These are phyloP conservation scores for Nothocercus julius DNA, from an alignment of 2,113 vertebrate species.

Conservation along the genomic window DNA sequence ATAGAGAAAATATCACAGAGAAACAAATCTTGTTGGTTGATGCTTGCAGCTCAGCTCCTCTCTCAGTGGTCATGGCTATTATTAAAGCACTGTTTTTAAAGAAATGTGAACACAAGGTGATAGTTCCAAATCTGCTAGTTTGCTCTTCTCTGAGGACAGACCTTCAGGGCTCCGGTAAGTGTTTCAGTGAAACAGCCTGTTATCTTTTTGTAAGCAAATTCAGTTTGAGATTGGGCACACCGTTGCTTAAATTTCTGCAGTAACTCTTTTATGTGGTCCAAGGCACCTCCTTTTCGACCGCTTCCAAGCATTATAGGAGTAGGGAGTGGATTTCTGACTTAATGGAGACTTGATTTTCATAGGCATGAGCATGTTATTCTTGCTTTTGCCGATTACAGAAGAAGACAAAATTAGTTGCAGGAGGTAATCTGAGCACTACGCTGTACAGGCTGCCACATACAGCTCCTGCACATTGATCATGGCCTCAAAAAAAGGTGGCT, in stretches of 20 bases:
- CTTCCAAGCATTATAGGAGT: not conserved
- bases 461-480: not conserved
- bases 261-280: not conserved
- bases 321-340: slow-evolving; percentile 23
- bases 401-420: not conserved
- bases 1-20: not conserved
- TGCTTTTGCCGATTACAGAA: not conserved
- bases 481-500: not conserved
- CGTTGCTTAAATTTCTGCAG: not conserved
- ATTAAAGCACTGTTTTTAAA: not conserved
- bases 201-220: slow-evolving; percentile 28
- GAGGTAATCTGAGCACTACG: not conserved
- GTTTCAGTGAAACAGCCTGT: not conserved
- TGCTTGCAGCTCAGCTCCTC: not conserved
- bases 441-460: not conserved
- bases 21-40: not conserved
- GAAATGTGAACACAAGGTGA: not conserved
- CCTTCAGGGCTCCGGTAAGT: not conserved
- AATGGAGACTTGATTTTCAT: not conserved
- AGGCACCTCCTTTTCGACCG: not conserved
- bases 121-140: not conserved
- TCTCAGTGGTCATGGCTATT: not conserved
- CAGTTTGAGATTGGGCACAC: not conserved
- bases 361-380: not conserved
- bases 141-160: not conserved